These are phyloP conservation scores for Antheraea yamamai DNA, from an alignment of 2,888 invertebrate genomes.

Conservation along the genomic window DNA sequence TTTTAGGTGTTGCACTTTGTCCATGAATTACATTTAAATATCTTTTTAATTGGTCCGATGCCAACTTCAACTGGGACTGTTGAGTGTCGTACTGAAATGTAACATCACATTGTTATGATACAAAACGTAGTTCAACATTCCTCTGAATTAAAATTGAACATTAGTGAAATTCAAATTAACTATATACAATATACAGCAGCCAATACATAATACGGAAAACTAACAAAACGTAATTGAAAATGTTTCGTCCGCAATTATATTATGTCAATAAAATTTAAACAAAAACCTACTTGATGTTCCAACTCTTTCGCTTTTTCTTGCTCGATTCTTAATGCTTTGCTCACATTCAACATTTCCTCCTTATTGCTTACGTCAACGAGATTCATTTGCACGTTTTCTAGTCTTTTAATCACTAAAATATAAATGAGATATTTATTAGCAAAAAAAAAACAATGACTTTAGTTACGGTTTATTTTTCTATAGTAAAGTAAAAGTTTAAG, in stretches of 20 bases:
- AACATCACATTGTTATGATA: background rate
- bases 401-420: constrained; percentile 73
- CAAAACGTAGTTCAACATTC: background rate
- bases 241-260: background rate
- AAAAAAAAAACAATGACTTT: background rate
- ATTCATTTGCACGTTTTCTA: constrained; percentile 81
- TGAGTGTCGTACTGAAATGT: constrained; percentile 68
- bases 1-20: constrained; percentile 73
- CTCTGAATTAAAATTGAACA: background rate
- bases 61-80: constrained; percentile 71
- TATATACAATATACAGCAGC: background rate
- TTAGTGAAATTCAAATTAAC: background rate
- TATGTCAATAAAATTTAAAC: background rate
- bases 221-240: background rate
- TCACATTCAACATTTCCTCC: constrained; percentile 82
- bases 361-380: constrained; percentile 85
- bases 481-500: background rate
- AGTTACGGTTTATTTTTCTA: background rate
- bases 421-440: constrained; percentile 22
- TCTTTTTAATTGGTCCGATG: constrained; percentile 84
- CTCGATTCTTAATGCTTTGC: constrained; percentile 77
- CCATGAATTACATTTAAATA: constrained; percentile 83
- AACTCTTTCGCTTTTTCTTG: constrained; percentile 77
- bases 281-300: constrained; percentile 63
- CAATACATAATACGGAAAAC: background rate